Conservation (phyloP, 2,888 invertebrate species). For the Venustoraphidia nigricollis region DNA sequence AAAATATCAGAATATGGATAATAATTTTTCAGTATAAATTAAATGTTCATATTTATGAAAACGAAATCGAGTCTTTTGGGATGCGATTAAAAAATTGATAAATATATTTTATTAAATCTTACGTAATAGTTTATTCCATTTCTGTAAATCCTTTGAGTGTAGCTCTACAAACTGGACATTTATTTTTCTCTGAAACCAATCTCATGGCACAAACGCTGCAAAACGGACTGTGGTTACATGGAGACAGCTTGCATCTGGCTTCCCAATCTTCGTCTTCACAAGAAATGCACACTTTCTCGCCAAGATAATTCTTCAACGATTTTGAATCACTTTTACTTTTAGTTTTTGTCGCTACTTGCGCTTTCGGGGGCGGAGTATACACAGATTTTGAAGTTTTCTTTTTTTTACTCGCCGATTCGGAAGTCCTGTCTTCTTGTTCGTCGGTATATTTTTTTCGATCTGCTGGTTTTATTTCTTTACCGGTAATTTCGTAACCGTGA, state of each 20-base stretch:
- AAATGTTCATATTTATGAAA: too few relatives aligned
- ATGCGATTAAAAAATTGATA: too few relatives aligned
- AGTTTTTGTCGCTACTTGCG: background rate
- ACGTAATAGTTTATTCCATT: background rate
- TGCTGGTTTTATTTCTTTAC: background rate
- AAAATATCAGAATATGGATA: too few relatives aligned
- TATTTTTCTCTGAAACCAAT: constrained; percentile 1
- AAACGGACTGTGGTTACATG: constrained; percentile 2
- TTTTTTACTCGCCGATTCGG: constrained; percentile 1
- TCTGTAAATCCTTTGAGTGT: background rate
- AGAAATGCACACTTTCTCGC: constrained; percentile 1
- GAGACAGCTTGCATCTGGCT: constrained; percentile 3
- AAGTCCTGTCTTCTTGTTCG: background rate
- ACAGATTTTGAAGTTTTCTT: background rate
- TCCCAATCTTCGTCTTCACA: constrained; percentile 6
- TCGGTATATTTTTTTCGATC: background rate
- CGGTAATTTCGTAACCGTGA: background rate
- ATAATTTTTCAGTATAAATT: too few relatives aligned
- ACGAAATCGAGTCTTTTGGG: too few relatives aligned
- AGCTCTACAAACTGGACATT: constrained; percentile 5
- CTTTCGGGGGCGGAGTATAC: background rate
- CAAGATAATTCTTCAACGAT: background rate
- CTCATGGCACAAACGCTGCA: constrained; percentile 4
- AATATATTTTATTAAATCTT: too few relatives aligned
- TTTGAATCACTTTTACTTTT: background rate